Base-by-base conservation (phyloP, 2,113 vertebrate species). In the Bucco capensis region DNA sequence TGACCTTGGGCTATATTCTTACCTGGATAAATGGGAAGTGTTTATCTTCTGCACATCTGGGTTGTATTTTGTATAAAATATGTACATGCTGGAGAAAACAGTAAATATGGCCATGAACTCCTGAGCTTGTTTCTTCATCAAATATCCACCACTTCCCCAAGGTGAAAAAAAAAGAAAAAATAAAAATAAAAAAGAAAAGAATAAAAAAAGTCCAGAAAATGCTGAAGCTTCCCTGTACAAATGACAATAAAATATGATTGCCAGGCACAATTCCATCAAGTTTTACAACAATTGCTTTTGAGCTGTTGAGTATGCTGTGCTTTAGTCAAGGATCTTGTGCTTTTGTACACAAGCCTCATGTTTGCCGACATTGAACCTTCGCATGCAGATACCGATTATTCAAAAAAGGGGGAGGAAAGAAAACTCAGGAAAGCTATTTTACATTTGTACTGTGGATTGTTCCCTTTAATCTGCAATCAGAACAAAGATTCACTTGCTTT, bases 311-410 rank as follows among this genome's bases (percentile, higher is more conserved):
- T 95, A 96, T 40, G 86, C 83, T 96, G 83, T 93, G 93, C 93
- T 94, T 94, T 96, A 96, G 95, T 96, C 95, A 97, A 96, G 96
- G 95, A 97, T 97, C 95, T 95, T 96, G 93, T 96, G 96, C 96
- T 96, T 96, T 96, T 95, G 85, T 94, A 95, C 88, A 94, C 85
- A 96, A 93, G 71, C 94, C 78, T 94, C 90, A 83, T 93, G 94
- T 94, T 97, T 95, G 91, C 86, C 93, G 95, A 96, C 96, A 97
- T 96, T 96, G 96, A 97, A 96, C 95, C 92, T 93, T 96, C 22
- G 19, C 93, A 96, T 95, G 90, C 79, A 94, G 92, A 96, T 94
- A 95, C 77, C 0, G 67, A 90, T 94, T 96, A 93, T 96, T 97
- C 92, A 95, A 87, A 96, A 90, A 79, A 42, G 5, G 30, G 35